phyloP scores from a whole-genome alignment of 2,888 invertebrate genomes.

The Scaptomyza reducta region DNA sequence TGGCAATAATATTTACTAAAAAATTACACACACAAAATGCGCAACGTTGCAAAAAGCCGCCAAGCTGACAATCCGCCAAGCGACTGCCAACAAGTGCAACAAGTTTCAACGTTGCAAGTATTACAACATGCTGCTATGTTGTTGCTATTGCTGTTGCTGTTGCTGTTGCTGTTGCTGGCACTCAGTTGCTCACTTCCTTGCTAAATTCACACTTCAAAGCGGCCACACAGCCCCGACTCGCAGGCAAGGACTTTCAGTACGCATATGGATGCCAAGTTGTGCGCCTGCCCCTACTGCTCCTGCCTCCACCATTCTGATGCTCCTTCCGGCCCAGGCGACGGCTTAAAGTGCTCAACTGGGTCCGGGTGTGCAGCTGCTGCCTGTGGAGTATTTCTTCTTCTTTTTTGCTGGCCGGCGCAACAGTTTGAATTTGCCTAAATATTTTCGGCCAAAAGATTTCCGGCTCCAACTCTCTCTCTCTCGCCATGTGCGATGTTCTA shows the following conservation, averaged over 20 bases:
- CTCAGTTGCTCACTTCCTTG: conserved; percentile 56
- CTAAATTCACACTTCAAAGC: conserved; percentile 54
- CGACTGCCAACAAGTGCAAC: conserved; percentile 34
- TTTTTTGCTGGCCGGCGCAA: conserved; percentile 43
- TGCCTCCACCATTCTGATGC: not conserved
- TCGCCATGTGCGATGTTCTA: conserved; percentile 1
- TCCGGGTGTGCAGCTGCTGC: conserved; percentile 23
- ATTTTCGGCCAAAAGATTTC: conserved; percentile 74
- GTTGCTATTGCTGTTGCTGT: conserved; percentile 19
- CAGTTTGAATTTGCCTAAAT: conserved; percentile 71
- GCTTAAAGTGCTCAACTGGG: conserved; percentile 30
- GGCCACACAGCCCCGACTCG: conserved; percentile 25
- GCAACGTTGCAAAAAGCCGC: conserved; percentile 56
- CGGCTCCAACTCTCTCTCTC: conserved; percentile 38
- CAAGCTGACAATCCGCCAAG: conserved; percentile 7
- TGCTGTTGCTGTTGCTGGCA: conserved; percentile 29
- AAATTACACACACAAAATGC: conserved; percentile 58
- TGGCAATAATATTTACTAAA: conserved; percentile 74
- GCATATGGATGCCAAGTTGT: conserved; percentile 64
- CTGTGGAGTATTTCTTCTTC: conserved; percentile 7
- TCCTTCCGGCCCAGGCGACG: conserved; percentile 40
- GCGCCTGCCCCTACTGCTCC: conserved; percentile 3
- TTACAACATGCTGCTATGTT: conserved; percentile 3
- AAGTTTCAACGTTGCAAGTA: conserved; percentile 29
- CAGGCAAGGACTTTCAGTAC: conserved; percentile 32